Conservation (phyloP, 2,888 invertebrate species). For the Diadegma fenestrale region DNA sequence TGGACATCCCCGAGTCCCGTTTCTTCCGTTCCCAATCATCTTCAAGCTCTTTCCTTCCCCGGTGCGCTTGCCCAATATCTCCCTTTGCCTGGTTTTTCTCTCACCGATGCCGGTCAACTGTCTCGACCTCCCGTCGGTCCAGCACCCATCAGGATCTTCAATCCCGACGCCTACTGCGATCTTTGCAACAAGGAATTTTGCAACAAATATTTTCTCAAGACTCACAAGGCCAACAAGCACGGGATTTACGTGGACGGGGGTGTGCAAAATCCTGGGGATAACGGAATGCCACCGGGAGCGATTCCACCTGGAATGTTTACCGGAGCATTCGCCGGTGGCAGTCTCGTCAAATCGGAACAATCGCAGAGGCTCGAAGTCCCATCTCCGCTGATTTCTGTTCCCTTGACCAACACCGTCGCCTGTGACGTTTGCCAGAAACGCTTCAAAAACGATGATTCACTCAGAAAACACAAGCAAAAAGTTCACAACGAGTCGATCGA, state of each 20-base stretch:
- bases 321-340: conserved; percentile 65
- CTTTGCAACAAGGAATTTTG: conserved; percentile 99
- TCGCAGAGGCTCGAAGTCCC: conserved; percentile 61
- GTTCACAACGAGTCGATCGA: conserved; percentile 86
- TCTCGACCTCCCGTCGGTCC: conserved; percentile 87
- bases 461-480: conserved; percentile 90
- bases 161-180: conserved; percentile 98
- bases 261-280: conserved; percentile 76
- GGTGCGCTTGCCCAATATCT: conserved; percentile 83
- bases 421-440: conserved; percentile 91
- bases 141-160: conserved; percentile 90
- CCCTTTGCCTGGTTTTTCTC: conserved; percentile 86
- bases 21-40: conserved; percentile 74
- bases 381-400: conserved; percentile 51
- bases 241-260: conserved; percentile 92
- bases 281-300: conserved; percentile 59
- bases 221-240: conserved; percentile 99
- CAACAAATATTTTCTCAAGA: conserved; percentile 99
- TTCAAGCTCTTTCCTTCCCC: conserved; percentile 79
- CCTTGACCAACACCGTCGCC: conserved; percentile 82
- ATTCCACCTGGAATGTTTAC: conserved; percentile 70
- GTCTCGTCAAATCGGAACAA: conserved; percentile 77
- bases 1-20: conserved; percentile 65
- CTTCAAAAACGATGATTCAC: conserved; percentile 90
- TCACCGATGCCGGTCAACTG: conserved; percentile 83